These are phyloP conservation scores for Beris morrisii DNA, from an alignment of 2,888 invertebrate species.

Conservation along the genomic window DNA sequence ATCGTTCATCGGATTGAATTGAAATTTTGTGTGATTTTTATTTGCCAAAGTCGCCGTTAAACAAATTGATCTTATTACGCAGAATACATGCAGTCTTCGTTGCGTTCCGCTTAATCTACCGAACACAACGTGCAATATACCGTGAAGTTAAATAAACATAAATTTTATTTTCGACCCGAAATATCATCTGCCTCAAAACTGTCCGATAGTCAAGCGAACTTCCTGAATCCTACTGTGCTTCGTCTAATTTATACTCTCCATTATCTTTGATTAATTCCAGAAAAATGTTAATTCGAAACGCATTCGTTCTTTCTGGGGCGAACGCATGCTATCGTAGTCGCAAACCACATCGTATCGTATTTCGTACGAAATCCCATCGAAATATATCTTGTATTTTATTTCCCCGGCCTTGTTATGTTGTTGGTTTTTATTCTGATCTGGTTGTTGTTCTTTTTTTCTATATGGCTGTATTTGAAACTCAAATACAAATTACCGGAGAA, in stretches of 20 bases:
- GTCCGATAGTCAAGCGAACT: slow-evolving; percentile 7
- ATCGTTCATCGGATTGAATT: too few relatives aligned
- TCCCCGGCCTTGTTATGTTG: too few relatives aligned
- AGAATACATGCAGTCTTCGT: too few relatives aligned
- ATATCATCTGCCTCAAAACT: too few relatives aligned
- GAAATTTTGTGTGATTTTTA: too few relatives aligned
- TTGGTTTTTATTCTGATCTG: not conserved
- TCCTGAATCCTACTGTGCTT: slow-evolving; percentile 23
- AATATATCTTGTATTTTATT: slow-evolving; percentile 13
- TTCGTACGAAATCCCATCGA: slow-evolving; percentile 5
- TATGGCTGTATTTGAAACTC: slow-evolving; percentile 20
- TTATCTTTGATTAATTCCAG: slow-evolving; percentile 39
- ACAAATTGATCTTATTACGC: too few relatives aligned
- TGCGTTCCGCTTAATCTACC: too few relatives aligned
- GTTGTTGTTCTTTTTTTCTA: not conserved
- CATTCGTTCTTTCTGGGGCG: slow-evolving; percentile 3
- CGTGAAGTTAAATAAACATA: too few relatives aligned
- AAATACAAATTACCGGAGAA: slow-evolving; percentile 21
- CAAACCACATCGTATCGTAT: slow-evolving; percentile 19
- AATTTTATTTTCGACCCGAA: too few relatives aligned
- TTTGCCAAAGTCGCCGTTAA: too few relatives aligned
- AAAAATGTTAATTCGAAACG: slow-evolving; percentile 37
- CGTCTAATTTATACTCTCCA: slow-evolving; percentile 34
- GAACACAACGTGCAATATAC: too few relatives aligned
- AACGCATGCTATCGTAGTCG: not conserved